Base-by-base conservation (phyloP, 1,140 invertebrate species). In the Papilio aristodemus region DNA sequence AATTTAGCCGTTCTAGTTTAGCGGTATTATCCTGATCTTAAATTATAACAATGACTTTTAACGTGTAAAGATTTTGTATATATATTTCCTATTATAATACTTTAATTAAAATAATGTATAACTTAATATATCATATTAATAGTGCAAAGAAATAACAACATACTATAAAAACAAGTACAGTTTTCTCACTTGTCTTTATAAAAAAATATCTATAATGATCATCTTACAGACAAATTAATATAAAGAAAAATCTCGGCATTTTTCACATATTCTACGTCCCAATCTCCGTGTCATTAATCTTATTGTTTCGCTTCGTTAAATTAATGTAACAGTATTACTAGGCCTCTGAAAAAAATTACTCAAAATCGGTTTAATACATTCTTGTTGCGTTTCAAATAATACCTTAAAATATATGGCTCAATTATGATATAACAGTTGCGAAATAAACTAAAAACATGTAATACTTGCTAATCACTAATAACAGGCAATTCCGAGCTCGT, bases 161-260 rank as follows among this genome's bases (percentile, higher is more conserved):
- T n/a, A n/a, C n/a, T n/a, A n/a, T n/a, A n/a, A n/a, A n/a, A n/a
- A n/a, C n/a, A n/a, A n/a, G n/a, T n/a, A n/a, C n/a, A n/a, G n/a
- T n/a, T n/a, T n/a, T n/a, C n/a, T n/a, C n/a, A n/a, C n/a, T 32
- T 32, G 2, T 32, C 27, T 32, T 32, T 2, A 6, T 32, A 32
- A 6, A 32, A 6, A 32, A 32, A 32, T 32, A 32, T 32, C 27
- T 32, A 32, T 32, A 32, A 32, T 32, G 27, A 32, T 32, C 2
- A 32, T 32, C 9, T 54, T 54, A 54, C 9, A 25, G 46, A 54
- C 46, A 54, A 54, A 22, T 54, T 54, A 54, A 54, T 54, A 54
- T 25, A 19, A 54, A 22, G 9, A 22, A 54, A 17, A 22, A 46
- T 22, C 46, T 3, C 4, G 19, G 10, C 46, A 54, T 54, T 54